Evolutionary conservation across 1,140 invertebrate species (phyloP).

Genomic region (Drosophila bocki): DNA sequence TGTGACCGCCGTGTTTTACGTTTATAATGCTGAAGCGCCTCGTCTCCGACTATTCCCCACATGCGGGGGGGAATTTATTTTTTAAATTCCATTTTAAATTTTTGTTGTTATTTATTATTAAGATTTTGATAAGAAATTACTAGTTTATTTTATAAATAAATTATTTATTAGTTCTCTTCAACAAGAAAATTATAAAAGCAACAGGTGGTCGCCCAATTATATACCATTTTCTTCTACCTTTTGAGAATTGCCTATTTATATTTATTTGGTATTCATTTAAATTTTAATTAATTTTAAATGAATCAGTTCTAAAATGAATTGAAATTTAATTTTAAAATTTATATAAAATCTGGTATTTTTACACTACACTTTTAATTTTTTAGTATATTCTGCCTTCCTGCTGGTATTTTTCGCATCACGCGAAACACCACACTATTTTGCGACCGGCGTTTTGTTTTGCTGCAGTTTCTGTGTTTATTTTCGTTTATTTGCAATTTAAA

Average conservation of each 20-base stretch:
- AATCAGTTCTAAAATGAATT: background rate
- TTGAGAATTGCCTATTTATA: background rate
- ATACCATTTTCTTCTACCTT: background rate
- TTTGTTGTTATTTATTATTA: background rate
- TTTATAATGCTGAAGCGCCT: background rate
- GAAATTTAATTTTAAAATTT: background rate
- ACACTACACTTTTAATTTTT: too few relatives aligned
- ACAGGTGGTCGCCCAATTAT: background rate
- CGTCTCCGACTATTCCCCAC: background rate
- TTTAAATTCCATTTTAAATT: background rate
- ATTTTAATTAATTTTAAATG: too few relatives aligned
- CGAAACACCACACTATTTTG: constrained; percentile 22
- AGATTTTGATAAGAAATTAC: background rate
- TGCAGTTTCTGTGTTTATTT: constrained; percentile 25
- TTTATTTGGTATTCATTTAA: background rate
- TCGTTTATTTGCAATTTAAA: constrained; percentile 6
- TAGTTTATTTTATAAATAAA: too few relatives aligned
- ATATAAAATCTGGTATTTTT: background rate
- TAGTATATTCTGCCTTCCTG: background rate
- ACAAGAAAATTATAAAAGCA: background rate
- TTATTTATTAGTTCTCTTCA: too few relatives aligned
- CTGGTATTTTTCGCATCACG: background rate
- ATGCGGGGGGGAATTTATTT: background rate
- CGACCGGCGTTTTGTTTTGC: constrained; percentile 70
- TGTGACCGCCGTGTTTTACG: background rate